A percentile compares a stretch with the other conserved stretches of the same genome.
phyloP scores from a whole-genome alignment of 2,888 invertebrate species.

The Orthosia cruda region DNA sequence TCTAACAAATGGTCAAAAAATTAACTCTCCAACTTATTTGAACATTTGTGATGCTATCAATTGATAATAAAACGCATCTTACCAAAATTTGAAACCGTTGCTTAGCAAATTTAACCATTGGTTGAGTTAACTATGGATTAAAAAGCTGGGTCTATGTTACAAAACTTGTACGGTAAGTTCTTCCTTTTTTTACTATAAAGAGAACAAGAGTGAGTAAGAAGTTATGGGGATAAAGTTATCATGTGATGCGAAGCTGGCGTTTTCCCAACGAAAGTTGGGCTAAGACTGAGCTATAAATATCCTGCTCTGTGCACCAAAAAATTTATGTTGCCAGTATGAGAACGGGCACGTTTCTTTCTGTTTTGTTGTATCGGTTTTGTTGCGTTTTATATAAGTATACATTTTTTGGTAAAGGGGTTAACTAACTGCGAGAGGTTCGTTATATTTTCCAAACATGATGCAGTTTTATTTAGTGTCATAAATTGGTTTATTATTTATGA shows the following conservation, averaged over 20 bases:
- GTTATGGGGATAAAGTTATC: constrained; percentile 55
- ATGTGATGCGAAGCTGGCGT: constrained; percentile 45
- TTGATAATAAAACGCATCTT: no score
- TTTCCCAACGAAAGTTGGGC: constrained; percentile 55
- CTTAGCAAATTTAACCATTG: no score
- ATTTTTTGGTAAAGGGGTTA: neutral
- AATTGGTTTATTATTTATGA: neutral
- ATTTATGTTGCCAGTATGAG: constrained; percentile 75
- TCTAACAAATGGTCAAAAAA: no score
- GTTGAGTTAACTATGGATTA: no score
- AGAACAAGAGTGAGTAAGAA: constrained; percentile 36
- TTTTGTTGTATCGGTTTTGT: constrained; percentile 31
- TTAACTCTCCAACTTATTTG: no score
- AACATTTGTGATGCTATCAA: no score
- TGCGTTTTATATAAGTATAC: neutral
- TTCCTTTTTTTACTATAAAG: no score
- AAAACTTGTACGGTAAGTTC: no score
- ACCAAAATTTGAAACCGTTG: no score
- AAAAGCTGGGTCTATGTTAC: no score
- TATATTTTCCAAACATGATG: neutral
- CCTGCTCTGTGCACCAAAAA: constrained; percentile 66
- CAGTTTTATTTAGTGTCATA: neutral
- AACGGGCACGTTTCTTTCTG: constrained; percentile 57
- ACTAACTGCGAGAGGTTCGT: neutral
- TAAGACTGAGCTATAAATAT: no score